Evolutionary conservation across 2,113 vertebrate species (phyloP).

Genomic region (Prietella phreatophila): DNA sequence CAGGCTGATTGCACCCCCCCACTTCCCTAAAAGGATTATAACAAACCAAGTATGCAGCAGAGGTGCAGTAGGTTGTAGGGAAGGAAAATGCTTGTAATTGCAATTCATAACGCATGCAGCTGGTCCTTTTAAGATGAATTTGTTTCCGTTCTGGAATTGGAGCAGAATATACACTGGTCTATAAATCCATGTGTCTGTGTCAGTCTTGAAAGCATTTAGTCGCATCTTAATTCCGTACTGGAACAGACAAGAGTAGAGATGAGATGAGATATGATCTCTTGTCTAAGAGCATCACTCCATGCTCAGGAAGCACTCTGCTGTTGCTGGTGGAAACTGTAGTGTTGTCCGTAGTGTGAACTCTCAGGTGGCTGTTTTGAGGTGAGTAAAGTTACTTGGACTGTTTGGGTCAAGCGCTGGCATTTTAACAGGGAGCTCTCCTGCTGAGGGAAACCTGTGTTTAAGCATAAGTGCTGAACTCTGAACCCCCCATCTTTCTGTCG

Average conservation of each 20-base stretch:
- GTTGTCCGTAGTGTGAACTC: neutral
- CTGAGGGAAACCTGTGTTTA: neutral
- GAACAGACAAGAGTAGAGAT: neutral
- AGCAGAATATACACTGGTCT: neutral
- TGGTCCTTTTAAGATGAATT: neutral
- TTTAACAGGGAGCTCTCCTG: neutral
- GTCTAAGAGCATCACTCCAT: neutral
- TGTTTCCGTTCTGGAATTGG: neutral
- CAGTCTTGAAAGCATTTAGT: neutral
- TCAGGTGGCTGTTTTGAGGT: slow-evolving; percentile 9
- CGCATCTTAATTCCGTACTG: neutral
- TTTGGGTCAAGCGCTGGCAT: neutral
- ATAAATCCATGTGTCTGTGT: neutral
- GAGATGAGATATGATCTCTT: neutral
- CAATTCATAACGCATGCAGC: neutral
- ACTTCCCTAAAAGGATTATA: neutral
- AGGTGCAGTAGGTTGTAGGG: neutral
- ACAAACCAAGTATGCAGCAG: neutral
- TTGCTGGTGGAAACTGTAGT: neutral
- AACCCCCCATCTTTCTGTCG: neutral
- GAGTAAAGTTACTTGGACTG: neutral
- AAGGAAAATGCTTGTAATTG: neutral
- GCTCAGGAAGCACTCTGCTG: neutral
- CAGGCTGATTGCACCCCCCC: neutral
- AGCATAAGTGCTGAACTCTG: neutral